Conservation (phyloP, 2,797 vertebrate genomes). For the Sparus aurata region DNA sequence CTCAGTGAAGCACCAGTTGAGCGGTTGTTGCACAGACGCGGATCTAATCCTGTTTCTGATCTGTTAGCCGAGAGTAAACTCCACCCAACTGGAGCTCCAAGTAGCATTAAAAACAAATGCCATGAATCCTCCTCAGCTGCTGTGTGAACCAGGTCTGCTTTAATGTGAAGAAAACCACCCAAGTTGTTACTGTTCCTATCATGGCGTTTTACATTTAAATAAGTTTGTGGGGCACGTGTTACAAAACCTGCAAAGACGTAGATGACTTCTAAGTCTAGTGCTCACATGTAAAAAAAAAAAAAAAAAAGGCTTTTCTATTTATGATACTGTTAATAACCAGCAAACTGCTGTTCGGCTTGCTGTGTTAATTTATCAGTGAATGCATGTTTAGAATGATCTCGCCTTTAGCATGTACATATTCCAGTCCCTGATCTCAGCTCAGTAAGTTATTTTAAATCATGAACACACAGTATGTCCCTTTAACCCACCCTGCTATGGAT, state of each 20-base stretch:
- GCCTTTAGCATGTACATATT: constrained; percentile 60
- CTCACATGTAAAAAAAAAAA: constrained; percentile 58
- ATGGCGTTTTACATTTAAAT: constrained; percentile 23
- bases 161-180: constrained; percentile 39
- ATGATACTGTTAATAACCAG: constrained; percentile 55
- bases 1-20: constrained; percentile 1
- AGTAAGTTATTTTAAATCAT: constrained; percentile 80
- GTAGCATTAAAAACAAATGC: background rate
- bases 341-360: constrained; percentile 21
- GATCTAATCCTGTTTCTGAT: background rate
- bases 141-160: constrained; percentile 51
- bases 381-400: constrained; percentile 63
- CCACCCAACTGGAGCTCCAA: background rate
- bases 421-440: constrained; percentile 26
- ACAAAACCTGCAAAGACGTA: constrained; percentile 41
- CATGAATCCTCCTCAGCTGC: constrained; percentile 9
- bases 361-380: constrained; percentile 50
- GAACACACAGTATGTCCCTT: constrained; percentile 44
- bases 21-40: background rate
- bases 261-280: constrained; percentile 29
- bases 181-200: constrained; percentile 37
- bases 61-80: background rate
- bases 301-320: constrained; percentile 60
- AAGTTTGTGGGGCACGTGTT: constrained; percentile 10
- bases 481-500: constrained; percentile 23